phyloP scores from a whole-genome alignment of 2,797 vertebrate species.

The Pipistrellus kuhlii region DNA sequence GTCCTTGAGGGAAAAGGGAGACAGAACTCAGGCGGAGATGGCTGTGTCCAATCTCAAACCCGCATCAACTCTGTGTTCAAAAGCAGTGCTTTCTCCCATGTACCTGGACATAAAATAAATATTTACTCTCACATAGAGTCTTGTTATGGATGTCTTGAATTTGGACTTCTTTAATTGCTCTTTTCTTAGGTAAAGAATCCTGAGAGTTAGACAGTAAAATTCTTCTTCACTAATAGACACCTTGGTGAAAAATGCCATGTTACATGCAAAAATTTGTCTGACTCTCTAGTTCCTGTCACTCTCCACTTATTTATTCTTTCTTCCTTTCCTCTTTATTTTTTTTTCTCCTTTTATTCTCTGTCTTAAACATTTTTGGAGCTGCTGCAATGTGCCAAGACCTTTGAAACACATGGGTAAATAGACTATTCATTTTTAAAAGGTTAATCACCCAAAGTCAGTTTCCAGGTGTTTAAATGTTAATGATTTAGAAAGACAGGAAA shows the following conservation, averaged over 20 bases:
- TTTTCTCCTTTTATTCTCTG: neutral
- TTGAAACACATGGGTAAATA: constrained; percentile 66
- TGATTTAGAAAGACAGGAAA: constrained; percentile 70
- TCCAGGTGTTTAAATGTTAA: constrained; percentile 81
- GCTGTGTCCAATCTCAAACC: neutral
- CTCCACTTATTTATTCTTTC: neutral
- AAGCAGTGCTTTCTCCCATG: neutral
- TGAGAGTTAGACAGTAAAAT: neutral
- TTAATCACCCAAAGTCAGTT: constrained; percentile 71
- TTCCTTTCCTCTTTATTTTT: neutral
- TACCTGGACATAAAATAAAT: neutral
- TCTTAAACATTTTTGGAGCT: neutral
- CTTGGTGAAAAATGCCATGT: neutral
- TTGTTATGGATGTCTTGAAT: neutral
- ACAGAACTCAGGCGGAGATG: neutral
- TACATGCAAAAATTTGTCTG: neutral
- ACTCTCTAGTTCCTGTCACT: neutral
- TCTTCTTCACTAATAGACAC: neutral
- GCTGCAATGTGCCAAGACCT: constrained; percentile 57
- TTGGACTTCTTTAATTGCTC: neutral
- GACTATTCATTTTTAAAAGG: constrained; percentile 70
- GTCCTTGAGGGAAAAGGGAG: neutral
- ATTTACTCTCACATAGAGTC: neutral
- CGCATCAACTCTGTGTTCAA: neutral
- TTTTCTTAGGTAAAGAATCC: constrained; percentile 25